Evolutionary conservation across 2,888 invertebrate species (phyloP).

Genomic region (Dryobotodes eremita): DNA sequence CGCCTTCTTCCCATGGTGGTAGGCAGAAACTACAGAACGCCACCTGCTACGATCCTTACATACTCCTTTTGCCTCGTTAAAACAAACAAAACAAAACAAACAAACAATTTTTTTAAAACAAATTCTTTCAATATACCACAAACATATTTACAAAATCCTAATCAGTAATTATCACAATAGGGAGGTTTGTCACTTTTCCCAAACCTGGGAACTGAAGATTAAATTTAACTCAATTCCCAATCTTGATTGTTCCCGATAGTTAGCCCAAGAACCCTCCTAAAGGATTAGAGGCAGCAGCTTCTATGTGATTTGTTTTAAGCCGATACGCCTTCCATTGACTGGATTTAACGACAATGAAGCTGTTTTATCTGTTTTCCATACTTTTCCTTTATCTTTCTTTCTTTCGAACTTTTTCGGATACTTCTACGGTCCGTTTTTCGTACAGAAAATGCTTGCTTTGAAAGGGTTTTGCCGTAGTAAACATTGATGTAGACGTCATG

Average conservation of each 20-base stretch:
- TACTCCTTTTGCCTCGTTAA: too few species aligned
- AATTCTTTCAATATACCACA: background rate
- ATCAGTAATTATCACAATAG: too few species aligned
- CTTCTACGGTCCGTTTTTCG: background rate
- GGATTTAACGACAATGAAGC: constrained; percentile 38
- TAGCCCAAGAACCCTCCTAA: constrained; percentile 6
- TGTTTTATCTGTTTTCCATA: constrained; percentile 32
- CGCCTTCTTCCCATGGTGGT: too few species aligned
- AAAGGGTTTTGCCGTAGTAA: background rate
- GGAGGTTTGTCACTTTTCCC: background rate
- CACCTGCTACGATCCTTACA: too few species aligned
- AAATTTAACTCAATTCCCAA: constrained; percentile 18
- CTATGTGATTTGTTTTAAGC: constrained; percentile 52
- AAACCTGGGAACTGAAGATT: background rate
- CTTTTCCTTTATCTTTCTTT: constrained; percentile 28
- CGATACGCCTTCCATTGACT: constrained; percentile 36
- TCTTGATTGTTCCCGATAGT: constrained; percentile 41
- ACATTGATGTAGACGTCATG: background rate
- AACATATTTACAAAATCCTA: background rate
- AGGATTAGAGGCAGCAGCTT: constrained; percentile 50
- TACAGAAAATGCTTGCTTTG: background rate
- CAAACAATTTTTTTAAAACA: background rate
- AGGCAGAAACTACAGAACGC: too few species aligned
- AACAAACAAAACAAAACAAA: too few species aligned
- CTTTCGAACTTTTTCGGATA: background rate